Conservation (phyloP, 2,888 invertebrate species). For the Dryocosmus kuriphilus region DNA sequence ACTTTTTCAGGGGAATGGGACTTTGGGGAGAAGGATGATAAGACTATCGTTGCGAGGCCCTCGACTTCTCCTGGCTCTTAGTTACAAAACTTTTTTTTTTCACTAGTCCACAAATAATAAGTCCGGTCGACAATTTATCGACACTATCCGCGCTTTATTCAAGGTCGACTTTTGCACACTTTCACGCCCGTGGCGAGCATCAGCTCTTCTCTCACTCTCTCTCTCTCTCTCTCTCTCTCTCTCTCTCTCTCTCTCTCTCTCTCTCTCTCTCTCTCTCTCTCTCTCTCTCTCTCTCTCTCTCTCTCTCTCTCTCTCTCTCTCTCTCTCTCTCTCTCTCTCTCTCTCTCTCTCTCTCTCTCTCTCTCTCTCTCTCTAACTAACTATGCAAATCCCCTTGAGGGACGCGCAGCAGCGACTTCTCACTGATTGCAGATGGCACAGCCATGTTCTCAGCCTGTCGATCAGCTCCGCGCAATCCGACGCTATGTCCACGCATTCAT, state of each 20-base stretch:
- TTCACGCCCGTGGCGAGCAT: conserved; percentile 32
- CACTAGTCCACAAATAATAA: conserved; percentile 34
- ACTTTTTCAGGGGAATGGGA: conserved; percentile 2
- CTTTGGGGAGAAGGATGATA: conserved; percentile 12
- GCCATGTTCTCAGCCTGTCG: conserved; percentile 77
- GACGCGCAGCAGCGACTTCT: conserved; percentile 76
- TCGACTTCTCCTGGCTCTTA: conserved; percentile 18
- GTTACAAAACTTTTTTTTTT: conserved; percentile 21
- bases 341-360: conserved; percentile 49
- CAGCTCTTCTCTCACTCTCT: conserved; percentile 43
- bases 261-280: conserved; percentile 47
- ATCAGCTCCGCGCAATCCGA: conserved; percentile 77
- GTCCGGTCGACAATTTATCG: conserved; percentile 38
- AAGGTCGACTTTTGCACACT: conserved; percentile 47
- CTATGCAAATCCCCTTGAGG: conserved; percentile 72
- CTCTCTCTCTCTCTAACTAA: conserved; percentile 50
- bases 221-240: conserved; percentile 48
- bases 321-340: conserved; percentile 48
- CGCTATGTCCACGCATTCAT: conserved; percentile 75
- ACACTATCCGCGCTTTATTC: conserved; percentile 44
- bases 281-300: conserved; percentile 46
- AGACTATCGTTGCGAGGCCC: conserved; percentile 16
- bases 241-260: conserved; percentile 48
- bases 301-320: conserved; percentile 47
- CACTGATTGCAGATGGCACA: conserved; percentile 77